These are phyloP conservation scores for Lophochroa leadbeateri DNA, from an alignment of 2,113 vertebrate species.

Conservation along the genomic window DNA sequence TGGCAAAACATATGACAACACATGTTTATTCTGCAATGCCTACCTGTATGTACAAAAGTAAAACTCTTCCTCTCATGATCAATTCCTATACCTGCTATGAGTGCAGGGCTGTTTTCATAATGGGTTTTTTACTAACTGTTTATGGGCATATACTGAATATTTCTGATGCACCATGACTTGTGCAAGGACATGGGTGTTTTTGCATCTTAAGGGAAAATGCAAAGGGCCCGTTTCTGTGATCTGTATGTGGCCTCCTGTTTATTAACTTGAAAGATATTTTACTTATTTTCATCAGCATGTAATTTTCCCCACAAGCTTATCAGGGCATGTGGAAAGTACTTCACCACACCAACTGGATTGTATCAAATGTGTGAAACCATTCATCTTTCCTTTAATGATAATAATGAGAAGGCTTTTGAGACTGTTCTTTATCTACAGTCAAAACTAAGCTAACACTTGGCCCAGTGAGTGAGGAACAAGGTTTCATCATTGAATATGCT, in stretches of 20 bases:
- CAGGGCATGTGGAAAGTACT: background rate
- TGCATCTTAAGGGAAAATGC: background rate
- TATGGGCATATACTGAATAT: background rate
- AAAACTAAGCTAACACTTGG: background rate
- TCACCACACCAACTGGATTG: background rate
- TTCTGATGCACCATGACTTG: background rate
- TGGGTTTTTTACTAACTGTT: background rate
- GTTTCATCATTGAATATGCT: background rate
- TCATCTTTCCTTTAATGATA: background rate
- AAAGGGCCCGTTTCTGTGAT: background rate
- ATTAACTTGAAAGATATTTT: background rate
- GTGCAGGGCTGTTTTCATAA: background rate
- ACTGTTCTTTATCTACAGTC: background rate
- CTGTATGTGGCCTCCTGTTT: background rate
- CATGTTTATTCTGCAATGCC: slow-evolving; percentile 38
- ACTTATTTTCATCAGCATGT: background rate
- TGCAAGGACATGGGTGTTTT: background rate
- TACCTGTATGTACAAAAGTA: slow-evolving; percentile 43
- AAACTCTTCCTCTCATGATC: background rate
- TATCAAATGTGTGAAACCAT: background rate
- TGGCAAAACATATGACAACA: slow-evolving; percentile 57
- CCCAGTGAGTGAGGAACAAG: background rate
- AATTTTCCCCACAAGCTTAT: background rate
- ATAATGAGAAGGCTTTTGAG: background rate
- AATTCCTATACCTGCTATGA: background rate